A percentile compares a stretch with the other conserved stretches of the same genome.
Conservation (phyloP, 2,797 vertebrate genomes). For the Myripristis jacobus region DNA sequence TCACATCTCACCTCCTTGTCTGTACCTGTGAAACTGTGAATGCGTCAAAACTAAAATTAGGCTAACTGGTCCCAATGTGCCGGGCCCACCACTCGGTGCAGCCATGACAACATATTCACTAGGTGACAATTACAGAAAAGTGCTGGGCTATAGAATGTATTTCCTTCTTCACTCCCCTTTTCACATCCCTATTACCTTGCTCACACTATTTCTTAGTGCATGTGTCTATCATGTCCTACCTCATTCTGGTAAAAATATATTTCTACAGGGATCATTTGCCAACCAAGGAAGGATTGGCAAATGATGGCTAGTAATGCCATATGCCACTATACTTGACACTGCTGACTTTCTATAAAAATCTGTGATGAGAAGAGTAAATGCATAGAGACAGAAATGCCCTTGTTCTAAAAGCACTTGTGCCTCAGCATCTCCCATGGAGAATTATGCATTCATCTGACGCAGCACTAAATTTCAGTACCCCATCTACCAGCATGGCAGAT, state of each 20-base stretch:
- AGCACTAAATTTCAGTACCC: conserved; percentile 21
- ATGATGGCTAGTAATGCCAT: conserved; percentile 15
- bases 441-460: conserved; percentile 39
- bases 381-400: conserved; percentile 18
- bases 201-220: conserved; percentile 1
- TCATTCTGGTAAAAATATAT: conserved; percentile 10
- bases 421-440: conserved; percentile 18
- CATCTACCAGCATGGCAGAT: conserved; percentile 1
- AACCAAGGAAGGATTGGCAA: conserved; percentile 23
- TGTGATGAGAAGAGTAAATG: conserved; percentile 40
- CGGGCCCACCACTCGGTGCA: conserved; percentile 57
- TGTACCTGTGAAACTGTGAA: conserved; percentile 66
- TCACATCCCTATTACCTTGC: conserved; percentile 13
- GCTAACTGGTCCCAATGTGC: conserved; percentile 59
- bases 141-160: conserved; percentile 39
- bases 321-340: conserved; percentile 14
- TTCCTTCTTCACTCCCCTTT: conserved; percentile 37
- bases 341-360: conserved; percentile 22
- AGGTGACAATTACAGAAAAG: conserved; percentile 69
- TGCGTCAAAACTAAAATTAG: conserved; percentile 71
- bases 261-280: conserved; percentile 10
- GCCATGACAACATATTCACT: conserved; percentile 76
- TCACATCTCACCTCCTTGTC: conserved; percentile 46
- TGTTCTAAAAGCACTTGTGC: conserved; percentile 25
- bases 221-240: conserved; percentile 4